These are phyloP conservation scores for Drosophila azteca DNA, from an alignment of 1,140 invertebrate genomes.

Conservation along the genomic window DNA sequence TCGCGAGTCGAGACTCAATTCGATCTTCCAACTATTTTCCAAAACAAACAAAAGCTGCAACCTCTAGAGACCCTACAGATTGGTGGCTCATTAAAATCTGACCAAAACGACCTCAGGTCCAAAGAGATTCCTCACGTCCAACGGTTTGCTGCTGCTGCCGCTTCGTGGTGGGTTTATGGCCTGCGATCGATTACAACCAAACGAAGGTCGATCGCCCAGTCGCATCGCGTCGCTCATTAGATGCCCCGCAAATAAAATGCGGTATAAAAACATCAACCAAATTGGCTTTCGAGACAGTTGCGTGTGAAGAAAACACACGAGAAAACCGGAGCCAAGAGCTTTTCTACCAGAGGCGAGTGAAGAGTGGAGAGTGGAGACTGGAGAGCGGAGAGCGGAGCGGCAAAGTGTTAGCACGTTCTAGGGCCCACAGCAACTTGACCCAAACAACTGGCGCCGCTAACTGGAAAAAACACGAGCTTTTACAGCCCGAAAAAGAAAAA, in stretches of 20 bases:
- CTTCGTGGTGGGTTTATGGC: constrained; percentile 76
- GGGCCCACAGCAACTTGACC: constrained; percentile 57
- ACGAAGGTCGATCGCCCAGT: constrained; percentile 65
- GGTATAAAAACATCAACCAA: constrained; percentile 73
- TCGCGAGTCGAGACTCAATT: constrained; percentile 22
- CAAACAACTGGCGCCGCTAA: constrained; percentile 62
- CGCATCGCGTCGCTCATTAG: constrained; percentile 65
- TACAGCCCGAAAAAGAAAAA: constrained; percentile 32
- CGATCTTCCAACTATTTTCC: constrained; percentile 29
- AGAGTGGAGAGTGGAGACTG: not conserved
- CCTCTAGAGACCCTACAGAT: not conserved
- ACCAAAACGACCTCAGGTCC: constrained; percentile 56
- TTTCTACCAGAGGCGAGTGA: not conserved
- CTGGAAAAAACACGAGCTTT: constrained; percentile 39
- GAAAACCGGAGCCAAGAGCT: constrained; percentile 26
- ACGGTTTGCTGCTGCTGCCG: constrained; percentile 18
- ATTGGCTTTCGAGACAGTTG: constrained; percentile 71
- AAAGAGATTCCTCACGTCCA: constrained; percentile 58
- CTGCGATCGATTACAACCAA: constrained; percentile 64
- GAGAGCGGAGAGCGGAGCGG: not conserved
- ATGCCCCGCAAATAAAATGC: constrained; percentile 75
- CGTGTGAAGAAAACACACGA: constrained; percentile 73
- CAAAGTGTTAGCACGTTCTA: constrained; percentile 74
- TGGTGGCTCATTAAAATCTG: constrained; percentile 71
- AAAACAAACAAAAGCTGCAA: constrained; percentile 61